A percentile compares a stretch with the other conserved stretches of the same genome.
These are phyloP conservation scores for Parus major DNA, from an alignment of 2,113 vertebrate genomes.

Conservation along the genomic window DNA sequence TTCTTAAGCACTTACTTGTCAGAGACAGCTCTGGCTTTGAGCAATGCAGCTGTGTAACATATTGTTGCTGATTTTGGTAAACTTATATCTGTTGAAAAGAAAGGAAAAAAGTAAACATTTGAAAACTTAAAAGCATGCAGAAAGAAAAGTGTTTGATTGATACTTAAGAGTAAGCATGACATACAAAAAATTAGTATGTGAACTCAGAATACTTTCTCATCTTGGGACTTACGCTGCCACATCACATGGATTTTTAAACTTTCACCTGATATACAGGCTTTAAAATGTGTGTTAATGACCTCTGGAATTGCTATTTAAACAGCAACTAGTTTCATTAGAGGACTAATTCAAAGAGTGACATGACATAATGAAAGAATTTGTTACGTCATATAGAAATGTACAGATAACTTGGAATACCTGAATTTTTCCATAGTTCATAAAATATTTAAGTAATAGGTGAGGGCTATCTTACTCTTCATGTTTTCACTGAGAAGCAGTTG, in stretches of 20 bases:
- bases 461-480: background rate
- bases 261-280: background rate
- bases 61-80: slow-evolving; percentile 99
- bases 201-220: background rate
- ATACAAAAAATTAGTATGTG: background rate
- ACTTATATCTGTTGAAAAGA: slow-evolving; percentile 90
- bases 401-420: background rate
- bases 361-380: background rate
- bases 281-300: background rate
- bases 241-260: background rate
- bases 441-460: background rate
- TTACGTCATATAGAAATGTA: background rate
- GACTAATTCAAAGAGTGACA: background rate
- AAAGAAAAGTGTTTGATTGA: background rate
- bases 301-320: background rate
- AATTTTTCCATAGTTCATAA: background rate
- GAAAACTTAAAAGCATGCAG: background rate
- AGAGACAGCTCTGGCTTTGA: slow-evolving; percentile 98
- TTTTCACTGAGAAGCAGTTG: background rate
- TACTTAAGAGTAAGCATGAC: background rate
- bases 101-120: slow-evolving; percentile 57
- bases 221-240: background rate
- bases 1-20: slow-evolving; percentile 92
- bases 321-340: background rate
- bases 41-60: slow-evolving; percentile 98